Conservation (phyloP, 2,113 vertebrate species). For the Pseudorectes ferrugineus region DNA sequence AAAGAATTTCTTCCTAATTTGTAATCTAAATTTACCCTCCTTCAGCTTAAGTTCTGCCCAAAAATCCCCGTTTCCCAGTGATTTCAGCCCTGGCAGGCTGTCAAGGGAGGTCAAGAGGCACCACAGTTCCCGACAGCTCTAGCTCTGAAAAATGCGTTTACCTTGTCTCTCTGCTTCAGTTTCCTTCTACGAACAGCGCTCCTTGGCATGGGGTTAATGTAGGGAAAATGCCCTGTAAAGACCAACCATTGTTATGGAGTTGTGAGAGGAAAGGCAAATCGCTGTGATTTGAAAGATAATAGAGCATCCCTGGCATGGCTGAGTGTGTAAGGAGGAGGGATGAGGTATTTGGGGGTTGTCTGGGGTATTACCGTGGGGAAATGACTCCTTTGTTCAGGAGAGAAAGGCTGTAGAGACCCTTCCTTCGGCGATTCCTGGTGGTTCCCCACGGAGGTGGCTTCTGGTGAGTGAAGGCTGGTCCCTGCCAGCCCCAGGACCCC, state of each 20-base stretch:
- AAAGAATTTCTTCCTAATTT: not conserved
- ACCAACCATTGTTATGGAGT: not conserved
- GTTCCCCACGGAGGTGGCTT: not conserved
- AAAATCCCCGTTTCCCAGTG: not conserved
- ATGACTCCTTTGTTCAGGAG: not conserved
- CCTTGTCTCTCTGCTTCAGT: not conserved
- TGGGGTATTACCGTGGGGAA: not conserved
- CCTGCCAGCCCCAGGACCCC: not conserved
- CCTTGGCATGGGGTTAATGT: not conserved
- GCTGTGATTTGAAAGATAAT: not conserved
- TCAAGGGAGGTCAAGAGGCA: not conserved
- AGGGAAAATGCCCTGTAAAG: not conserved
- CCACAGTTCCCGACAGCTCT: not conserved
- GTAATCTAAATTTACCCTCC: not conserved
- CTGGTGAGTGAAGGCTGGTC: not conserved
- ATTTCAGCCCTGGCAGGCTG: not conserved
- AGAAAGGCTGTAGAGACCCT: not conserved
- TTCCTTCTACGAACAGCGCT: not conserved
- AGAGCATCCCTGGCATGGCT: not conserved
- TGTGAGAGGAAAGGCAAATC: not conserved
- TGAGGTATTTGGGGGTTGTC: not conserved
- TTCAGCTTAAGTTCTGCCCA: not conserved
- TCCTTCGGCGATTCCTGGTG: fast-evolving
- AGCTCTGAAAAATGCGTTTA: not conserved
- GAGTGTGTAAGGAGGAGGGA: not conserved